phyloP scores from a whole-genome alignment of 2,113 vertebrate genomes.

The Tragelaphus buxtoni region DNA sequence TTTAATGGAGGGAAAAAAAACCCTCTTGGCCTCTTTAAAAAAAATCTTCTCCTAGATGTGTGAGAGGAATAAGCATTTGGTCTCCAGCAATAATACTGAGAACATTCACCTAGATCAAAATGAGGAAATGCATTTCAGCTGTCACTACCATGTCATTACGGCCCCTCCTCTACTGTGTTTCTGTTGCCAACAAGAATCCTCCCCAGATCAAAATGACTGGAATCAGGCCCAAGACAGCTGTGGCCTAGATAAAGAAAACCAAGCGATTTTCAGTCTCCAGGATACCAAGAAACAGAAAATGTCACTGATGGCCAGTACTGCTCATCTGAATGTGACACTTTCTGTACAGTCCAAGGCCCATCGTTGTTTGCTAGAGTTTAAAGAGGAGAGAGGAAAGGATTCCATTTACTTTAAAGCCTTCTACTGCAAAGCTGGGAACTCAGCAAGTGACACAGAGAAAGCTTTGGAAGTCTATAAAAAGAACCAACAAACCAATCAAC shows the following conservation, averaged over 20 bases:
- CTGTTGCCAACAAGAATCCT: conserved; percentile 54
- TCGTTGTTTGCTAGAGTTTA: not conserved
- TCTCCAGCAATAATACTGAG: not conserved
- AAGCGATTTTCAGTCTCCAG: conserved; percentile 23
- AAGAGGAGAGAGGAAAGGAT: not conserved
- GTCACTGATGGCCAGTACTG: not conserved
- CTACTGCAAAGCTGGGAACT: not conserved
- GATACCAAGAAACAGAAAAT: conserved; percentile 23
- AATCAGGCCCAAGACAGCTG: conserved; percentile 55
- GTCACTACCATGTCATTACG: not conserved
- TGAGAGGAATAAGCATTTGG: conserved; percentile 5
- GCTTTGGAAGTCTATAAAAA: not conserved
- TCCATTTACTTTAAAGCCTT: not conserved
- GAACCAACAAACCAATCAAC: not conserved
- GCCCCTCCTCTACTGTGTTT: not conserved
- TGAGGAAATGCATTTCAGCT: conserved; percentile 14
- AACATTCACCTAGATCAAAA: conserved; percentile 48
- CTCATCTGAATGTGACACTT: not conserved
- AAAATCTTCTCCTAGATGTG: not conserved
- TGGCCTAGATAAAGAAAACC: conserved; percentile 47
- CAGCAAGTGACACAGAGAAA: not conserved
- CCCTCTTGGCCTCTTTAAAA: not conserved
- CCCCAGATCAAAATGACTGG: conserved; percentile 49
- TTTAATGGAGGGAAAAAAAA: not conserved
- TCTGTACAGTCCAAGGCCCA: not conserved